phyloP scores from a whole-genome alignment of 2,797 vertebrate species.

The Rhyacichthys aspro region DNA sequence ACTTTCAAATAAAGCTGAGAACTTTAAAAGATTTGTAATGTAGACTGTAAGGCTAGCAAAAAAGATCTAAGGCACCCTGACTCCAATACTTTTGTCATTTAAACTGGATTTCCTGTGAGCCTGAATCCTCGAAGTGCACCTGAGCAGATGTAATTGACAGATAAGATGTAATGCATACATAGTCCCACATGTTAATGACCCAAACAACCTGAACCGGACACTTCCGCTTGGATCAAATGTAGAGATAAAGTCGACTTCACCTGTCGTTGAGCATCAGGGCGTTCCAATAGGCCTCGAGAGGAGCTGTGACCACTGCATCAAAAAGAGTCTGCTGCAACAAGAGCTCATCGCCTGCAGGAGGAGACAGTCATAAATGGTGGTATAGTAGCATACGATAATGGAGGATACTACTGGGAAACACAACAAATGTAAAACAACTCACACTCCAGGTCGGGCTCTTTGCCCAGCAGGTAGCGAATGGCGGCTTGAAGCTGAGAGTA shows the following conservation, averaged over 20 bases:
- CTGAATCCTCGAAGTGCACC: too few relatives aligned
- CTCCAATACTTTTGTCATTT: too few relatives aligned
- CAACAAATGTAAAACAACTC: constrained; percentile 50
- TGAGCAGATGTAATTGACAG: too few relatives aligned
- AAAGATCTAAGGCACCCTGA: too few relatives aligned
- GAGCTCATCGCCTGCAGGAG: constrained; percentile 86
- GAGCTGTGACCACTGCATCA: constrained; percentile 93
- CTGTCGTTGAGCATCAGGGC: constrained; percentile 85
- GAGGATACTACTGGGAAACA: too few relatives aligned
- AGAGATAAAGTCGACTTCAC: constrained; percentile 64
- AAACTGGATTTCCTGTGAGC: too few relatives aligned
- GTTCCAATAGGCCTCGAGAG: constrained; percentile 96
- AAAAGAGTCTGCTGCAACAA: constrained; percentile 91
- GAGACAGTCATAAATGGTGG: constrained; percentile 17
- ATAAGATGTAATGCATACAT: too few relatives aligned
- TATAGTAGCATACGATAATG: too few relatives aligned
- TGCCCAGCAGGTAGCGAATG: constrained; percentile 86
- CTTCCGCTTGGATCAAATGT: background rate
- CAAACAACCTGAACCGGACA: background rate
- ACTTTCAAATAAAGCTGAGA: too few relatives aligned
- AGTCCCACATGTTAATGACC: background rate
- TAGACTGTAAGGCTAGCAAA: too few relatives aligned
- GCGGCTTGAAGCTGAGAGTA: constrained; percentile 90
- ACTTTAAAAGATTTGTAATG: too few relatives aligned
- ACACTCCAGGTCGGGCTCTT: constrained; percentile 93